phyloP scores from a whole-genome alignment of 2,888 invertebrate genomes.

The Cheilosia impressa region DNA sequence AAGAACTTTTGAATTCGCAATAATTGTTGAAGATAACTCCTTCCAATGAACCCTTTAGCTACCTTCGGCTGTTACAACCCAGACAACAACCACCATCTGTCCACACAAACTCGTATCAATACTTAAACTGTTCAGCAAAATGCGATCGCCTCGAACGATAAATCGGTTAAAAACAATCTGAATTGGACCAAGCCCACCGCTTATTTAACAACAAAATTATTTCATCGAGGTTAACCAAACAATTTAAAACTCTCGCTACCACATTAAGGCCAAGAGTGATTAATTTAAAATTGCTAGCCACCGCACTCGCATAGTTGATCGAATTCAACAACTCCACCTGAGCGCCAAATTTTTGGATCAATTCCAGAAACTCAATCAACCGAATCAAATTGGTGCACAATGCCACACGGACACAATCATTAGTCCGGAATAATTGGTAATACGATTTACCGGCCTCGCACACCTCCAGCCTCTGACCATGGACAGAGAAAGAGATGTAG shows the following conservation, averaged over 20 bases:
- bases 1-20: too few species aligned
- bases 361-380: conserved; percentile 72
- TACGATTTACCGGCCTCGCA: conserved; percentile 31
- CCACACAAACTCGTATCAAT: too few species aligned
- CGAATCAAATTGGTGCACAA: conserved; percentile 64
- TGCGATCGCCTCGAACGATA: conserved; percentile 38
- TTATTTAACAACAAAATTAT: conserved; percentile 34
- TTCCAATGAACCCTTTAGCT: too few species aligned
- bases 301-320: conserved; percentile 20
- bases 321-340: conserved; percentile 58
- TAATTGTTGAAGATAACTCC: too few species aligned
- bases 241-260: conserved; percentile 23
- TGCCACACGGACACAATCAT: conserved; percentile 50
- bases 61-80: too few species aligned
- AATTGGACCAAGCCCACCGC: conserved; percentile 36
- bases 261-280: conserved; percentile 50
- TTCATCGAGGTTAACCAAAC: conserved; percentile 52
- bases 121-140: conserved; percentile 22
- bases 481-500: background rate
- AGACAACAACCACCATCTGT: too few species aligned
- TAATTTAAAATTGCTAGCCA: conserved; percentile 44
- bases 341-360: conserved; percentile 53
- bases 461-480: background rate
- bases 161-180: conserved; percentile 7
- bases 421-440: conserved; percentile 71